These are phyloP conservation scores for Neodiprion fabricii DNA, from an alignment of 1,140 invertebrate species.

Conservation along the genomic window DNA sequence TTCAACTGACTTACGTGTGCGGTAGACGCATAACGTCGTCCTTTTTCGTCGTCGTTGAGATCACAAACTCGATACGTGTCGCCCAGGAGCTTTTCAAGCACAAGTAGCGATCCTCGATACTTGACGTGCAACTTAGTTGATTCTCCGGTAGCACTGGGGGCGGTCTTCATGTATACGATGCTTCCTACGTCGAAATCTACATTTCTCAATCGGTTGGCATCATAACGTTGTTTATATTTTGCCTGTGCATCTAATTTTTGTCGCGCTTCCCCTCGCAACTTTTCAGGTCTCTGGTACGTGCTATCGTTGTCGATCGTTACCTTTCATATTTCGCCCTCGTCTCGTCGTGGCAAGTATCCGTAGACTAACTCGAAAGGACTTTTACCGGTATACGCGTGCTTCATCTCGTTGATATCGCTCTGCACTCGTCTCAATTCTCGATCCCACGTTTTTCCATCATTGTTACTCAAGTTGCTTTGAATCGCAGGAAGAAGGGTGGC, in stretches of 20 bases:
- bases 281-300: neutral
- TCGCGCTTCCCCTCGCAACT: slow-evolving; percentile 2
- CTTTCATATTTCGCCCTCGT: no score
- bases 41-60: slow-evolving; percentile 7
- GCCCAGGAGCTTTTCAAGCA: slow-evolving; percentile 33
- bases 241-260: slow-evolving; percentile 10
- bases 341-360: slow-evolving; percentile 10
- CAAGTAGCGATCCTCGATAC: slow-evolving; percentile 24
- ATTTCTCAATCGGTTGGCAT: neutral
- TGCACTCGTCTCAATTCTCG: neutral
- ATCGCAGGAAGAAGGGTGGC: neutral
- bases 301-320: no score
- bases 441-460: neutral
- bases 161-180: slow-evolving; percentile 8
- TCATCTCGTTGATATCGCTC: slow-evolving; percentile 10
- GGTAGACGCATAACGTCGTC: slow-evolving; percentile 8
- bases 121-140: slow-evolving; percentile 11
- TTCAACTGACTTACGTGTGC: slow-evolving; percentile 12
- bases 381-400: neutral
- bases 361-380: slow-evolving; percentile 15
- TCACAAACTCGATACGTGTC: slow-evolving; percentile 37
- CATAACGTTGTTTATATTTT: slow-evolving; percentile 13
- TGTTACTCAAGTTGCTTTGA: neutral
- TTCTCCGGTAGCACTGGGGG: neutral
- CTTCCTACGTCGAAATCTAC: slow-evolving; percentile 9